Percentiles rank a stretch among this genome's conserved stretches.
Evolutionary conservation across 2,797 vertebrate species (phyloP).

Genomic region (Tapirus indicus): DNA sequence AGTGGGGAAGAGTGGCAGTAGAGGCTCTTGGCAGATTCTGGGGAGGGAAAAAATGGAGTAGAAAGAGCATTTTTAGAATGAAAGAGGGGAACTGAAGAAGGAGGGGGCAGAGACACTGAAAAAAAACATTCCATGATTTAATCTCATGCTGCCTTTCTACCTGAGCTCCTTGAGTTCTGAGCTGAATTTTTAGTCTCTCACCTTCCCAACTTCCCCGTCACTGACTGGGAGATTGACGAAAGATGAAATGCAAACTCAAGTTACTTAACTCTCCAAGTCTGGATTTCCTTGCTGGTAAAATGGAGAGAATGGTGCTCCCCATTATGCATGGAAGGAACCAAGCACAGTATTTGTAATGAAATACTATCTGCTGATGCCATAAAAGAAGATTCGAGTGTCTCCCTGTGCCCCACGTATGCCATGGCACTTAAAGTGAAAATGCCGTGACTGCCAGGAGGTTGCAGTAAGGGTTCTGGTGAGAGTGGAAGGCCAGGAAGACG

Average conservation of each 20-base stretch:
- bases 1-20: rapidly evolving
- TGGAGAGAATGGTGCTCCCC: neutral
- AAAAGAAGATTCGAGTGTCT: neutral
- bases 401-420: too few relatives aligned
- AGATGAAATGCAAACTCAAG: neutral
- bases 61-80: neutral
- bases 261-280: neutral
- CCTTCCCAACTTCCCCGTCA: neutral
- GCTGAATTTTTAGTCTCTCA: neutral
- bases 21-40: neutral
- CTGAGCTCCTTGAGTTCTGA: neutral
- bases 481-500: neutral
- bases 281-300: neutral
- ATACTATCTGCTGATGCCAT: neutral
- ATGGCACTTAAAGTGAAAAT: neutral
- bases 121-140: neutral
- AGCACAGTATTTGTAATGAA: neutral
- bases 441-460: neutral
- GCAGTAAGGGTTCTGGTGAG: neutral
- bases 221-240: neutral
- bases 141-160: neutral
- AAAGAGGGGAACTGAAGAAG: neutral
- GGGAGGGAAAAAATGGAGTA: neutral
- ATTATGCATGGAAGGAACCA: neutral
- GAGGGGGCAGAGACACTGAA: neutral